A percentile compares a stretch with the other conserved stretches of the same genome.
phyloP scores from a whole-genome alignment of 1,140 invertebrate genomes.

The Neelides sp. region DNA sequence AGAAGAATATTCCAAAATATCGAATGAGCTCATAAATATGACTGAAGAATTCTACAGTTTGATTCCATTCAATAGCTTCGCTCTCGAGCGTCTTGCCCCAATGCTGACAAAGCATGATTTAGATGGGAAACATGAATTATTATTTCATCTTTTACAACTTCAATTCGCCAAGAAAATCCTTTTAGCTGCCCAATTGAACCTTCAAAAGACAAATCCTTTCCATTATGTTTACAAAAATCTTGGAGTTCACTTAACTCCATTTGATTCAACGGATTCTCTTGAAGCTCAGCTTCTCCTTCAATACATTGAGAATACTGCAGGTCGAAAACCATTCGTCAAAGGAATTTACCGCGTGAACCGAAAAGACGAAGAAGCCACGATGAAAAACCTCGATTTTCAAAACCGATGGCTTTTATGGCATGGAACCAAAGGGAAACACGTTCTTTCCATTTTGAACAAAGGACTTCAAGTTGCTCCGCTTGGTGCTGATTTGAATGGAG shows the following conservation, averaged over 20 bases:
- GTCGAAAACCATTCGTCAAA: conserved; percentile 31
- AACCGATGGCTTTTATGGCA: conserved; percentile 40
- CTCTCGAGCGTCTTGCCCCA: conserved; percentile 36
- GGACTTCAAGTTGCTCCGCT: conserved; percentile 37
- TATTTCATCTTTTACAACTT: conserved; percentile 33
- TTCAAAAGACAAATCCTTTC: conserved; percentile 35
- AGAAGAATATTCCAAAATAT: not conserved
- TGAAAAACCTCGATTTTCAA: conserved; percentile 20
- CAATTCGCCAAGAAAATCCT: conserved; percentile 37
- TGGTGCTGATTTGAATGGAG: conserved; percentile 34
- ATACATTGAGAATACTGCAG: conserved; percentile 37
- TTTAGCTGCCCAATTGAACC: conserved; percentile 35
- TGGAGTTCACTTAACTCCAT: conserved; percentile 33
- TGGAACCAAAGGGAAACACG: conserved; percentile 37
- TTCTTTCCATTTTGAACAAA: conserved; percentile 37
- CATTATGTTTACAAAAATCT: conserved; percentile 40
- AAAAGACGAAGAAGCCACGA: conserved; percentile 31
- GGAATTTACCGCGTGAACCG: conserved; percentile 36
- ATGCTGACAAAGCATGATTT: conserved; percentile 34
- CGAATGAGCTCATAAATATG: conserved; percentile 35
- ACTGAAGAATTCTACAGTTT: conserved; percentile 41
- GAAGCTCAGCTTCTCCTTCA: conserved; percentile 40
- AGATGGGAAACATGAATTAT: conserved; percentile 32
- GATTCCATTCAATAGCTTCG: conserved; percentile 38
- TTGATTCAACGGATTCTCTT: conserved; percentile 32